Conservation (phyloP, 2,113 vertebrate genomes). For the Elephantulus edwardii region DNA sequence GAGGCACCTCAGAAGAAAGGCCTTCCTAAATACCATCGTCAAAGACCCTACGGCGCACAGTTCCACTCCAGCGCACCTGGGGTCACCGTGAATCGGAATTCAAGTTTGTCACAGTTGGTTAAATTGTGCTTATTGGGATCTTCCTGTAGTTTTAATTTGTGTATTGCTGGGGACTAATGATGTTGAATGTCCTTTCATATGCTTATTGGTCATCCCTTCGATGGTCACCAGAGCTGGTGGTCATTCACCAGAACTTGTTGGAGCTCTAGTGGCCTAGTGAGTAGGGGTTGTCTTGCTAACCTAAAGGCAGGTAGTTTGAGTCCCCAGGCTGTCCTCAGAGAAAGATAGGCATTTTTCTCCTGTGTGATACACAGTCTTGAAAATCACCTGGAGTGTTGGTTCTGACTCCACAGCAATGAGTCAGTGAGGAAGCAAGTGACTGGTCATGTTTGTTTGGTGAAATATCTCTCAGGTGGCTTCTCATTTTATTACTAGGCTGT, state of each 20-base stretch:
- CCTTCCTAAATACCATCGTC: background rate
- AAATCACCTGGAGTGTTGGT: no score
- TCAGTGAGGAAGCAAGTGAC: no score
- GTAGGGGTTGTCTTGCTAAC: no score
- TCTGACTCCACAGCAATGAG: no score
- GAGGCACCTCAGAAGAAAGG: background rate
- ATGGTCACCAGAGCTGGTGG: no score
- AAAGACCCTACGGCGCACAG: background rate
- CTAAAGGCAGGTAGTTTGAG: no score
- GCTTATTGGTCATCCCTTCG: background rate
- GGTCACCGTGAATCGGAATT: background rate
- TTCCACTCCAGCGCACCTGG: background rate
- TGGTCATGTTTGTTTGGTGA: background rate
- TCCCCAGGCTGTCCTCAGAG: no score
- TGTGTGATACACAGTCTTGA: no score
- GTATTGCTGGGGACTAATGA: background rate
- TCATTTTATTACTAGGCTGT: background rate
- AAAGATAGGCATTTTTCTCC: no score
- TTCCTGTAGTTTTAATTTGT: constrained; percentile 38
- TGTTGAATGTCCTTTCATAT: constrained; percentile 3
- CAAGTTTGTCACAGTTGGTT: background rate
- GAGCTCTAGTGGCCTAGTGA: no score
- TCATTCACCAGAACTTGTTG: no score
- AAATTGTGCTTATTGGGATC: background rate
- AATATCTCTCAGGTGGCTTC: background rate